phyloP scores from a whole-genome alignment of 2,113 vertebrate genomes.

The Coreoperca whiteheadi region DNA sequence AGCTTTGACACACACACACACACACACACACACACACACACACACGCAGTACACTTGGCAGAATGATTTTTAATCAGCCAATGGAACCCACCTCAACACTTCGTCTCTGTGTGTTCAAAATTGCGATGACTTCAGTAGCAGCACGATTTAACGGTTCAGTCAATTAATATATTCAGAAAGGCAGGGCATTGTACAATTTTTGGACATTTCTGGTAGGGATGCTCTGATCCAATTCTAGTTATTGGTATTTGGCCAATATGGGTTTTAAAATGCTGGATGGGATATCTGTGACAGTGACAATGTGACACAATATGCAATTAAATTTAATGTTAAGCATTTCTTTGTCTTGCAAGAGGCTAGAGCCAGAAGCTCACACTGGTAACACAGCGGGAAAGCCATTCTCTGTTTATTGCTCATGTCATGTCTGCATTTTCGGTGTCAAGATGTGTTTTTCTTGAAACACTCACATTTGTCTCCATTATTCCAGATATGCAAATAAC shows the following conservation, averaged over 20 bases:
- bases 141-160: constrained; percentile 35
- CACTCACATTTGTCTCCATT: not conserved
- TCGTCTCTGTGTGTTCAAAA: constrained; percentile 41
- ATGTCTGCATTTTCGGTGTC: not conserved
- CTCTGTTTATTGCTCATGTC: constrained; percentile 15
- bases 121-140: constrained; percentile 27
- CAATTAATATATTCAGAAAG: constrained; percentile 24
- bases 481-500: not conserved
- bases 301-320: constrained; percentile 28
- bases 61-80: constrained; percentile 52
- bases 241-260: constrained; percentile 13
- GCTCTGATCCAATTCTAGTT: constrained; percentile 30
- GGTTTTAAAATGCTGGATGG: constrained; percentile 27
- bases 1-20: constrained; percentile 4
- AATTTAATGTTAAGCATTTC: constrained; percentile 32
- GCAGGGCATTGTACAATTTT: constrained; percentile 17
- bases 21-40: not conserved
- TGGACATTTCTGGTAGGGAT: constrained; percentile 17
- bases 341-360: constrained; percentile 32
- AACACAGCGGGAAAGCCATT: constrained; percentile 31
- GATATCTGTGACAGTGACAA: constrained; percentile 33
- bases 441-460: not conserved
- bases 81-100: constrained; percentile 33
- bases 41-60: not conserved
- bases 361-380: constrained; percentile 19